A percentile compares a stretch with the other conserved stretches of the same genome.
These are phyloP conservation scores for Himalopsyche tibetana DNA, from an alignment of 2,888 invertebrate genomes.

Conservation along the genomic window DNA sequence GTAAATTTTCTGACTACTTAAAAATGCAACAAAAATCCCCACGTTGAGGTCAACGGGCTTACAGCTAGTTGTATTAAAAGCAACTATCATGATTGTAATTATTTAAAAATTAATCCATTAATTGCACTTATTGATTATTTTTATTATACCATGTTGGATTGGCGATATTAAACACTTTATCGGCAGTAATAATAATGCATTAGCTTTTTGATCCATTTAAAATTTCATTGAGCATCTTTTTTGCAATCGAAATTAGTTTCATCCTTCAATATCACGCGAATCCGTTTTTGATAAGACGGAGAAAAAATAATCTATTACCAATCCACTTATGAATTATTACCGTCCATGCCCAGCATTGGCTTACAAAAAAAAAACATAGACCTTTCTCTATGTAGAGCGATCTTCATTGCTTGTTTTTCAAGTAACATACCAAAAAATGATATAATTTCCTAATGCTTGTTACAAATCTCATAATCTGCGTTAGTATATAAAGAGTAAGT, in stretches of 20 bases:
- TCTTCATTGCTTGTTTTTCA: slow-evolving; percentile 25
- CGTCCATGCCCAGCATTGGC: slow-evolving; percentile 21
- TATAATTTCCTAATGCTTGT: slow-evolving; percentile 31
- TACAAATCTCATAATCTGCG: not conserved
- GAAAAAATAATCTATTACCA: slow-evolving; percentile 13
- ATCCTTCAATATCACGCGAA: slow-evolving; percentile 22
- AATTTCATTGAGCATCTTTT: slow-evolving; percentile 46
- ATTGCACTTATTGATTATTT: too few relatives aligned
- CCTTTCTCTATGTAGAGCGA: slow-evolving; percentile 42
- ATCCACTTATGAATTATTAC: slow-evolving; percentile 34
- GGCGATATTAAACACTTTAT: too few relatives aligned
- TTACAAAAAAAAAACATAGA: slow-evolving; percentile 18
- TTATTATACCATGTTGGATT: too few relatives aligned
- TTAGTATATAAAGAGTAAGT: slow-evolving; percentile 1
- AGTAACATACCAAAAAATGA: slow-evolving; percentile 40
- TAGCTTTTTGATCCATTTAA: slow-evolving; percentile 61
- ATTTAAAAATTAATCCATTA: too few relatives aligned
- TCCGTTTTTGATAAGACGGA: slow-evolving; percentile 55
- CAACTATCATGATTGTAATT: too few relatives aligned
- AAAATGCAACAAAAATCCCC: too few relatives aligned
- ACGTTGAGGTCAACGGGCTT: too few relatives aligned
- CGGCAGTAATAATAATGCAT: too few relatives aligned
- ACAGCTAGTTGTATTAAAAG: too few relatives aligned
- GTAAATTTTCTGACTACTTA: too few relatives aligned
- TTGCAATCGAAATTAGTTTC: not conserved